Evolutionary conservation across 2,797 vertebrate species (phyloP), one percentile per base, ranked within the genome.

Genomic region (Halcyon smyrnensis): DNA sequence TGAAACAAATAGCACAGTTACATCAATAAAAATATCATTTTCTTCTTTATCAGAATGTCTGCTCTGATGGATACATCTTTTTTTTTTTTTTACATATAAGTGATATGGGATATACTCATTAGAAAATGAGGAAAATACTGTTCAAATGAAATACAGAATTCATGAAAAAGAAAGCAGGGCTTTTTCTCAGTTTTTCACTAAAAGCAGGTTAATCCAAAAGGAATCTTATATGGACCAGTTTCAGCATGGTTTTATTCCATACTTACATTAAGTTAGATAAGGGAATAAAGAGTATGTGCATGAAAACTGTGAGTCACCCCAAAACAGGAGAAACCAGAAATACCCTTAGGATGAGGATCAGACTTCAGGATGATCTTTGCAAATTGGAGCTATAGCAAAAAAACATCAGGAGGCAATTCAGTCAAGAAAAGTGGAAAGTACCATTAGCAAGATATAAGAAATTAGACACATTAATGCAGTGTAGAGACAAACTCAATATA

Each of bases 141-240:
- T 24, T 67, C 8, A 92, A 79, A 77, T 18, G 4, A 57, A 86
- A 86, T 23, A 46, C 46, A 80, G 1, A 65, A 18, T 43, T 84
- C 62, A 12, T 45, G 30, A 16, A 37, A 48, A 16, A 59, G 15
- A 34, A 25, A 23, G 0, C 4, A 36, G 9, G 2, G 0, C 0
- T 30, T 88, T 79, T 80, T 36, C 16, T 78, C 20, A 45, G 4
- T 62, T 95, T 16, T 79, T 82, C 45, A 23, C 15, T 71, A 43
- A 62, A 84, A 71, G 4, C 1, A 53, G 5, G 12, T 60, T 86
- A 84, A 48, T 68, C 12, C 12, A 54, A 69, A 71, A 34, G 3
- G 5, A 57, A 20, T 57, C 28, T 36, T 63, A 34, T 16, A 41
- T 45, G 19, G 9, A 15, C 8, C 4, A 39, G 2, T 63, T 69